Evolutionary conservation across 2,797 vertebrate genomes (phyloP).

Genomic region (Cryptoprocta ferox): DNA sequence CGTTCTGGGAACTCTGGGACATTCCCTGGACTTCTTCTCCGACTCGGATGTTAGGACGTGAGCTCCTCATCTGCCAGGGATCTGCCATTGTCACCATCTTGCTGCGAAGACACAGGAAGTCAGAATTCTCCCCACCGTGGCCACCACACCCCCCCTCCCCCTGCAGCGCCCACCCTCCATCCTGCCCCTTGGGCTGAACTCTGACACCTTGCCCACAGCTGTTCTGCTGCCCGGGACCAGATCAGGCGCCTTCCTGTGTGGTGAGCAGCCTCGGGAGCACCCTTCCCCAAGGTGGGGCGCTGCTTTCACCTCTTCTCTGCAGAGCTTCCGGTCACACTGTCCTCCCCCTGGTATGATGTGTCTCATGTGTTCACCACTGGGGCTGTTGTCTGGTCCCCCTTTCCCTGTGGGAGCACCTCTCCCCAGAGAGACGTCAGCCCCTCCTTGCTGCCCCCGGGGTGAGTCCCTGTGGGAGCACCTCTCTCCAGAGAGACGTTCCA

Average conservation of each 20-base stretch:
- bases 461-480: background rate
- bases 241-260: background rate
- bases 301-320: background rate
- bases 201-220: conserved; percentile 1
- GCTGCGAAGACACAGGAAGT: conserved; percentile 31
- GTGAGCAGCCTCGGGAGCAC: background rate
- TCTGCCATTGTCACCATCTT: background rate
- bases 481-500: background rate
- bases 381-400: background rate
- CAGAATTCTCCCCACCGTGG: background rate
- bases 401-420: background rate
- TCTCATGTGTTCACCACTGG: background rate
- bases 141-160: background rate
- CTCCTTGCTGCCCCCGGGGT: too few species aligned
- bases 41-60: background rate
- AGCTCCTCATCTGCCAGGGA: background rate
- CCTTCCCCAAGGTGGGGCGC: background rate
- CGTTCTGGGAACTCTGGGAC: background rate
- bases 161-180: background rate
- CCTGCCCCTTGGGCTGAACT: background rate
- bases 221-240: background rate
- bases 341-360: background rate
- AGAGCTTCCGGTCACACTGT: background rate
- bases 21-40: background rate
- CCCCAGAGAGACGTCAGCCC: background rate